A percentile compares a stretch with the other conserved stretches of the same genome.
Conservation (phyloP, 2,797 vertebrate genomes). For the Eulemur rubriventer region DNA sequence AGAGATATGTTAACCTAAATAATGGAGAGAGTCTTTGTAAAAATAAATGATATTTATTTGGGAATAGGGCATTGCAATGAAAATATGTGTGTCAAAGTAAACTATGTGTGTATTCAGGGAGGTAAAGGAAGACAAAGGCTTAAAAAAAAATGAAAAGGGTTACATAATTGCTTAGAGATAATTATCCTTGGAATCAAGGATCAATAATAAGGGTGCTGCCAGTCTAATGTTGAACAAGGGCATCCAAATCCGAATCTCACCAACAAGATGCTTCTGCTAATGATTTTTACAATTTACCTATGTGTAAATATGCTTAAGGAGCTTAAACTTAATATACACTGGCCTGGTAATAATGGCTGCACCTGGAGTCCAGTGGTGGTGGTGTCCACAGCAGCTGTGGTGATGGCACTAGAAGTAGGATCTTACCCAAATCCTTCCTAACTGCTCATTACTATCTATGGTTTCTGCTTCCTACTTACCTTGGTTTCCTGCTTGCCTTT, state of each 20-base stretch:
- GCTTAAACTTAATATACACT: neutral
- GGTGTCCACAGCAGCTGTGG: rapidly evolving
- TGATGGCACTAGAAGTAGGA: neutral
- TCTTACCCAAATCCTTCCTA: neutral
- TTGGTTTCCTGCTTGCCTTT: neutral
- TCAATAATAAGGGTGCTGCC: neutral
- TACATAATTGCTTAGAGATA: neutral
- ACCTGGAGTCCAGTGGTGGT: rapidly evolving
- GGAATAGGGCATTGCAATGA: neutral
- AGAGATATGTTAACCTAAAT: neutral
- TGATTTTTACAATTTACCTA: neutral
- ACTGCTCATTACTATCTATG: neutral
- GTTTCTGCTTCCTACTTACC: neutral
- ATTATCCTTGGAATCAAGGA: no score
- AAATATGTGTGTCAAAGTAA: neutral
- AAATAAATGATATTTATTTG: neutral
- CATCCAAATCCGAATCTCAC: neutral
- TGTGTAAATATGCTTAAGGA: neutral
- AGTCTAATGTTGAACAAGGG: no score
- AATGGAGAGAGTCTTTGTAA: neutral
- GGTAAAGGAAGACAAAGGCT: neutral
- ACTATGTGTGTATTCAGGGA: neutral
- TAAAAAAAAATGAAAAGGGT: neutral
- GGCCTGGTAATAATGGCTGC: neutral
- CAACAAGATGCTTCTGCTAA: neutral